Base-by-base conservation (phyloP, 2,797 vertebrate genomes). In the Molossus molossus region DNA sequence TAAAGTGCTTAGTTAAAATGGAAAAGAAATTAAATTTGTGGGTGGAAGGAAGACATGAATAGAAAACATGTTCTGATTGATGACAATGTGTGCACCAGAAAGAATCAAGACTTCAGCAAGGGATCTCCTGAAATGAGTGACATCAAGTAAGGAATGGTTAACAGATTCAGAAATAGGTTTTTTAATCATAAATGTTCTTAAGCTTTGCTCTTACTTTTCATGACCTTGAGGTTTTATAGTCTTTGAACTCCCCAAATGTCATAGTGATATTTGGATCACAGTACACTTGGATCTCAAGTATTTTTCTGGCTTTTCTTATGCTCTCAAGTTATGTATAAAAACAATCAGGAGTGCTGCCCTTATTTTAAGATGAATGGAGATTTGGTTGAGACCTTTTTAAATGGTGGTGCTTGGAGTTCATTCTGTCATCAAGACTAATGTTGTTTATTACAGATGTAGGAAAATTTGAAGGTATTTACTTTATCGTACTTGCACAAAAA, bases 391-490 rank as follows among this genome's bases (percentile, higher is more conserved):
- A 90, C 50, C 72, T 50, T 85, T 90, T 80, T 9, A 50, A 57
- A 37, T 25, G 72, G 48, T 92, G 33, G 33, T 70, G 15, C 88
- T 72, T 77, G 55, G 55, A 92, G 33, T 70, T 95, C 29, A 83
- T 3, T 77, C 17, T 23, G 17, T 83, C n/a, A 88, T 33, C 53
- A 88, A 64, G 45, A 57, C 40, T 95, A 1, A 45, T 77, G 82
- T 88, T 45, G 17, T 4, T 83, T 87, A 72, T 82, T 70, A 62
- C 1, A 33, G 70, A 21, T 45, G 1, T 83, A 62, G 77, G 33
- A 55, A 69, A 87, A 83, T 83, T 76, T n/a, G 64, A 76, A 88
- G 17, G n/a, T 64, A 93, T 64, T 58, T 88, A 45, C 27, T 65
- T 45, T 18, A 88, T 90, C 60, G 60, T 50, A 21, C 70, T 77